Evolutionary conservation across 2,888 invertebrate species (phyloP), one percentile per base, ranked within the genome.

Genomic region (Scelioninae gen. 1): DNA sequence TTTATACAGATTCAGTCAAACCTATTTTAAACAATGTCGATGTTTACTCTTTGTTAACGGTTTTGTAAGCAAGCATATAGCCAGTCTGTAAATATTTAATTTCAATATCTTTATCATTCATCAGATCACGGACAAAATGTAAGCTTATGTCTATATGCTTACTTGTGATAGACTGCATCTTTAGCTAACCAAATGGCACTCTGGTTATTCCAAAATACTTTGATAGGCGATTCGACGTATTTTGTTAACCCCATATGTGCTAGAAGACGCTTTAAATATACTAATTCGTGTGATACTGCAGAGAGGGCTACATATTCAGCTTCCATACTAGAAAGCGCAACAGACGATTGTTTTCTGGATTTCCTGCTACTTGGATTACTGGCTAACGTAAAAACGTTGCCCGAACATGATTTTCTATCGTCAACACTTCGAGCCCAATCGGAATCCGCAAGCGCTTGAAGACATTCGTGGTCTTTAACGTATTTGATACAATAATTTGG

Each of bases 401-500:
- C 58, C 6, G 58, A 23, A 40, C 43, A 58, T 11, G 58, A 58
- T 16, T 58, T 58, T 1, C 58, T 16, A 23, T 58, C 58, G 11
- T 58, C 58, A 5, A 40, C 23, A 11, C 40, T 43, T 5, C 58
- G 40, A 5, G 23, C 58, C 40, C 56, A 58, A 40, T 58, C 56
- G 16, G 56, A 58, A 16, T 58, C 40, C 3, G 58, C 15, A 23
- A 76, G 86, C 3, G 74, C 85, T n/a, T 29, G 7, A 1, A 49
- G 5, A 10, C 9, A 10, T 29, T 49, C 23, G 7, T 23, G 10
- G 13, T 60, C 10, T 34, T 83, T 82, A 0, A 38, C 16, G 15
- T 86, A 87, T 0, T 13, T 69, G 7, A 87, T 84, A 1, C 76
- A 58, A 16, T 82, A 82, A 62, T 86, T 13, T 1, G 66, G 34